phyloP scores from a whole-genome alignment of 1,140 invertebrate species.

The Zaprionus ghesquierei region DNA sequence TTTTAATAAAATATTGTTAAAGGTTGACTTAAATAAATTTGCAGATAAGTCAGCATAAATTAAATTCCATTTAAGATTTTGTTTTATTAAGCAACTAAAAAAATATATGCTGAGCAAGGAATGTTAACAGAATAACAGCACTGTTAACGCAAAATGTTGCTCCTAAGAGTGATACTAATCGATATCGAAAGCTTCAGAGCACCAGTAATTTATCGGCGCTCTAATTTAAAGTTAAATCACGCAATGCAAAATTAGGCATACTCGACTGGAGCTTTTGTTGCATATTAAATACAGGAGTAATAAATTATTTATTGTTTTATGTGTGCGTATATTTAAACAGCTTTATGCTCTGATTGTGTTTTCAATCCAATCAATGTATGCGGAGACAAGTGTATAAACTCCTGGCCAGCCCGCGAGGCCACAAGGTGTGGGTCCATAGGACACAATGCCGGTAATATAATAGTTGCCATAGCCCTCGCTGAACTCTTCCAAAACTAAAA shows the following conservation, averaged over 20 bases:
- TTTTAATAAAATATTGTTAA: not conserved
- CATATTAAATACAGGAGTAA: no score
- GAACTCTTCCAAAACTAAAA: conserved; percentile 50
- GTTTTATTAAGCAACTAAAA: not conserved
- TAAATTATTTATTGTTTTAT: conserved; percentile 7
- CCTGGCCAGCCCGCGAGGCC: conserved; percentile 88
- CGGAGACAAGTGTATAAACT: conserved; percentile 88
- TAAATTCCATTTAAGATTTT: not conserved
- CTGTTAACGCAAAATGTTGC: not conserved
- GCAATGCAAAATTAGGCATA: not conserved
- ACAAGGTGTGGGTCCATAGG: conserved; percentile 90
- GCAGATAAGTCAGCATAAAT: not conserved
- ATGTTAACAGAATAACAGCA: not conserved
- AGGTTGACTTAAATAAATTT: not conserved
- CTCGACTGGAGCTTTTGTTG: no score
- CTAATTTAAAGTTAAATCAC: not conserved
- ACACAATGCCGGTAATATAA: conserved; percentile 87
- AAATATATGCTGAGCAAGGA: no score
- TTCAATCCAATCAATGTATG: conserved; percentile 88
- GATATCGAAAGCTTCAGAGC: not conserved
- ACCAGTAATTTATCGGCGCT: not conserved
- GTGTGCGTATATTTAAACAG: not conserved
- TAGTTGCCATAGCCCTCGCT: conserved; percentile 55
- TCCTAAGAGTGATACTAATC: not conserved
- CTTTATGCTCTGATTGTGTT: conserved; percentile 72